Conservation (phyloP, 2,797 vertebrate genomes). For the Phoeniculus purpureus region DNA sequence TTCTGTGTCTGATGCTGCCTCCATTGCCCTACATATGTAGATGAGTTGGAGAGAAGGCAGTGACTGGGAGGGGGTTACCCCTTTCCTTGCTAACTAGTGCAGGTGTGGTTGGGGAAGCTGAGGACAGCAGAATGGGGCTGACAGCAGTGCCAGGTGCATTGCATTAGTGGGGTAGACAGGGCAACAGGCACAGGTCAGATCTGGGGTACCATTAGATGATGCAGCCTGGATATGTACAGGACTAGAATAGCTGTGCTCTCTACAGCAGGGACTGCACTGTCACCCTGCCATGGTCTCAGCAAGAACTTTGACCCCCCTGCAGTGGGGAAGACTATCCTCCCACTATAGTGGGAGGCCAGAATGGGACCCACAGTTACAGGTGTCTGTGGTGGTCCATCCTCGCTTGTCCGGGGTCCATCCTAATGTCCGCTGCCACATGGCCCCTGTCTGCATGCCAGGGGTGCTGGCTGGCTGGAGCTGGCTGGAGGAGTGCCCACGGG, state of each 20-base stretch:
- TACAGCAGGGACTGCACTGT: background rate
- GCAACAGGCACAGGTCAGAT: background rate
- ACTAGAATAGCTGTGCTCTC: background rate
- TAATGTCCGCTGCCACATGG: background rate
- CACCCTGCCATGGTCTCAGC: background rate
- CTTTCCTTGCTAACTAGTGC: background rate
- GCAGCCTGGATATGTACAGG: rapidly evolving
- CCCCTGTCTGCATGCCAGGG: rapidly evolving
- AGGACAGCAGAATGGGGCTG: background rate
- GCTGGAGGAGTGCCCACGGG: background rate
- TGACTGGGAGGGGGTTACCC: background rate
- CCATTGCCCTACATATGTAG: rapidly evolving
- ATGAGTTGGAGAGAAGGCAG: background rate
- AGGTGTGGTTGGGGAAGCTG: background rate
- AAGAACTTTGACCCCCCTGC: background rate
- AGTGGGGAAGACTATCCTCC: background rate
- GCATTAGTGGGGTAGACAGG: background rate
- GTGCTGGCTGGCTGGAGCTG: background rate
- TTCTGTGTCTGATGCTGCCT: background rate
- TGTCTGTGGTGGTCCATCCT: background rate
- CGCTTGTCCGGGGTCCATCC: rapidly evolving
- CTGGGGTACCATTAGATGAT: background rate
- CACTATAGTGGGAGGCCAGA: rapidly evolving
- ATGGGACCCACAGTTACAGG: background rate
- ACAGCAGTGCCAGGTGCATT: background rate